These are phyloP conservation scores for Drosophila neocordata DNA, from an alignment of 1,140 invertebrate genomes.

Conservation along the genomic window DNA sequence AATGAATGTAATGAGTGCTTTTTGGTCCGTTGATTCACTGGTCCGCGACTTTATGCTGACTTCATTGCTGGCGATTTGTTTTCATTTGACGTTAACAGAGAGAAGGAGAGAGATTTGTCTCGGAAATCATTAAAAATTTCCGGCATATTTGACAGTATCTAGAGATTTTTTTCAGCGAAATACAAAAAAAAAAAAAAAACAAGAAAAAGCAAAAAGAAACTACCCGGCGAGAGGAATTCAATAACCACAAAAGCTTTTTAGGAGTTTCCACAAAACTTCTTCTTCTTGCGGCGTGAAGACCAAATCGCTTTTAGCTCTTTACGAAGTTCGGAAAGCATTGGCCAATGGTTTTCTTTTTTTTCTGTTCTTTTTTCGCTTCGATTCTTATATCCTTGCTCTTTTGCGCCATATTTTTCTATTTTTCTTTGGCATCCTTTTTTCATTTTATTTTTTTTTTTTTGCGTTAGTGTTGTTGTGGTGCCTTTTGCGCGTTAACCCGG, in stretches of 20 bases:
- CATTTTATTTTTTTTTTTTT: too few species aligned
- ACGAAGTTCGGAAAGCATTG: constrained; percentile 52
- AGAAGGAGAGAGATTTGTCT: constrained; percentile 17
- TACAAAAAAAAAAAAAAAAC: constrained; percentile 12
- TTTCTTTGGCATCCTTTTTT: constrained; percentile 4
- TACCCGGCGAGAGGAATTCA: constrained; percentile 43
- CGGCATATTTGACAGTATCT: constrained; percentile 64
- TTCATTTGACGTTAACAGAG: constrained; percentile 39
- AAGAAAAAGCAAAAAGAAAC: constrained; percentile 14
- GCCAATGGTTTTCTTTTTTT: constrained; percentile 11
- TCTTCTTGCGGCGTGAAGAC: constrained; percentile 21
- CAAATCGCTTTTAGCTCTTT: constrained; percentile 65
- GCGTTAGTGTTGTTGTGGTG: not conserved
- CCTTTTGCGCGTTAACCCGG: constrained; percentile 52
- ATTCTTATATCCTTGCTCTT: constrained; percentile 42
- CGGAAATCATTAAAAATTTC: constrained; percentile 77
- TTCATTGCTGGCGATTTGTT: constrained; percentile 54
- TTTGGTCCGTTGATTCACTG: not conserved
- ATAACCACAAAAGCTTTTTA: constrained; percentile 67
- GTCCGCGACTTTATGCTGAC: constrained; percentile 60
- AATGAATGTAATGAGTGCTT: constrained; percentile 49
- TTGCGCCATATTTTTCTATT: constrained; percentile 53
- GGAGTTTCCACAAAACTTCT: constrained; percentile 45
- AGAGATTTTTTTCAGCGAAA: constrained; percentile 23
- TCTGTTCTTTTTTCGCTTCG: not conserved